phyloP scores from a whole-genome alignment of 1,140 invertebrate species.

The Anastrepha obliqua region DNA sequence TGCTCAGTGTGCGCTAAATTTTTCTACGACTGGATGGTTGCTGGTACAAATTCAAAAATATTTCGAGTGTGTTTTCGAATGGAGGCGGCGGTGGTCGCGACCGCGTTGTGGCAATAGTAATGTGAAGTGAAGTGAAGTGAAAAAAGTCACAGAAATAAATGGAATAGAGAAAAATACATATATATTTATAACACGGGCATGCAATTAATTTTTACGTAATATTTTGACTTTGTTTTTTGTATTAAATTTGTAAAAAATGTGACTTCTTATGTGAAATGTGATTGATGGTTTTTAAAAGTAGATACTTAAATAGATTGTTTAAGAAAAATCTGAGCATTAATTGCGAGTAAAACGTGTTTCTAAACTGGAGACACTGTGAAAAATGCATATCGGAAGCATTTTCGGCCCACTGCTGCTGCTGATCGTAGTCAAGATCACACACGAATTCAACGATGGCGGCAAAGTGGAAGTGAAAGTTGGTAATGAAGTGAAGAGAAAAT shows the following conservation, averaged over 20 bases:
- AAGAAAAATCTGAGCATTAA: background rate
- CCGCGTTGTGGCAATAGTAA: conserved; percentile 46
- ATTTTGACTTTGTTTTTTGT: background rate
- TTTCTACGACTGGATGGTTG: conserved; percentile 34
- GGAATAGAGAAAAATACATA: conserved; percentile 43
- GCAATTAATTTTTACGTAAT: conserved; percentile 45
- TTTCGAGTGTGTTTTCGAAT: conserved; percentile 44
- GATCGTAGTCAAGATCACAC: conserved; percentile 57
- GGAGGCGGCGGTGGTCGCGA: background rate
- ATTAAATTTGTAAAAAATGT: conserved; percentile 33
- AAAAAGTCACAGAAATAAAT: conserved; percentile 35
- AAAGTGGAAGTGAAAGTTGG: conserved; percentile 67
- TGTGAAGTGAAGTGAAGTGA: conserved; percentile 48
- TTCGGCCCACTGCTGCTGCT: background rate
- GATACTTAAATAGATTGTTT: background rate
- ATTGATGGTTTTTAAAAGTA: background rate
- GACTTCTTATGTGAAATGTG: background rate
- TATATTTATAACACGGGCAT: conserved; percentile 18
- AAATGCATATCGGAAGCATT: conserved; percentile 5
- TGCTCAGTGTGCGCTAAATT: conserved; percentile 52
- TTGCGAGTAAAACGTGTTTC: no score
- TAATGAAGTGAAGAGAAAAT: conserved; percentile 59
- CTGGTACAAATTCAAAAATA: conserved; percentile 44
- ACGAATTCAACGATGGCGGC: conserved; percentile 57
- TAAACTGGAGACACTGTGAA: background rate